A percentile compares a stretch with the other conserved stretches of the same genome.
Conservation (phyloP, 23 tunicate genomes). For the Pegea sp. region DNA sequence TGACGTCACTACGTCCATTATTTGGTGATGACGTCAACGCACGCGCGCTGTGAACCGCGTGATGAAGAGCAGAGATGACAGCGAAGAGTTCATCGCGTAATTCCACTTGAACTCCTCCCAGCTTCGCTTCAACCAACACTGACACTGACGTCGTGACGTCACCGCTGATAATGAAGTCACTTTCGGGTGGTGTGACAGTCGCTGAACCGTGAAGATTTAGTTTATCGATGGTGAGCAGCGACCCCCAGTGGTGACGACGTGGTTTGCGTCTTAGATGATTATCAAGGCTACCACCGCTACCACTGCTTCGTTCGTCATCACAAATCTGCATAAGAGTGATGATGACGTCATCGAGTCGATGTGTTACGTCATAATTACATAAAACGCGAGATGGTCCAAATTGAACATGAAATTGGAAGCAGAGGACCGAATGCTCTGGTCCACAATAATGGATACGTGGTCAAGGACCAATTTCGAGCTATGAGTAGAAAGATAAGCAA, state of each 20-base stretch:
- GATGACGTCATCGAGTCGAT: not conserved
- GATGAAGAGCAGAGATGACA: no score
- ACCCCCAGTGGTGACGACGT: conserved; percentile 66
- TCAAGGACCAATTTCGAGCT: no score
- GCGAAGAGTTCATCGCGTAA: conserved; percentile 2
- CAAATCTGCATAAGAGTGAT: not conserved
- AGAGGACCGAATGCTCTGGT: conserved; percentile 54
- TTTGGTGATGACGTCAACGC: no score
- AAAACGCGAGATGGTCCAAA: conserved; percentile 31
- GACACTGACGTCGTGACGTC: conserved; percentile 20
- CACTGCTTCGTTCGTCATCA: not conserved
- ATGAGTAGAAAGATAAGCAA: no score
- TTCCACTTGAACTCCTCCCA: conserved; percentile 61
- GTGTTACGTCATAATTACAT: conserved; percentile 9
- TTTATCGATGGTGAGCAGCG: conserved; percentile 31
- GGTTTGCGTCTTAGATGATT: conserved; percentile 3
- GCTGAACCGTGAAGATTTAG: conserved; percentile 76
- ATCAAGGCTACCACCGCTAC: not conserved
- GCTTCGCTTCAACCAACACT: conserved; percentile 51
- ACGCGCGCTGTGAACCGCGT: no score
- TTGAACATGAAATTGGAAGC: conserved; percentile 77
- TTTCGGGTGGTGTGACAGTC: conserved; percentile 13
- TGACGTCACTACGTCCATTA: no score
- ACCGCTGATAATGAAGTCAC: not conserved
- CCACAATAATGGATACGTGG: no score